Base-by-base conservation (phyloP, 2,888 invertebrate genomes). In the Hemistola chrysoprasaria region DNA sequence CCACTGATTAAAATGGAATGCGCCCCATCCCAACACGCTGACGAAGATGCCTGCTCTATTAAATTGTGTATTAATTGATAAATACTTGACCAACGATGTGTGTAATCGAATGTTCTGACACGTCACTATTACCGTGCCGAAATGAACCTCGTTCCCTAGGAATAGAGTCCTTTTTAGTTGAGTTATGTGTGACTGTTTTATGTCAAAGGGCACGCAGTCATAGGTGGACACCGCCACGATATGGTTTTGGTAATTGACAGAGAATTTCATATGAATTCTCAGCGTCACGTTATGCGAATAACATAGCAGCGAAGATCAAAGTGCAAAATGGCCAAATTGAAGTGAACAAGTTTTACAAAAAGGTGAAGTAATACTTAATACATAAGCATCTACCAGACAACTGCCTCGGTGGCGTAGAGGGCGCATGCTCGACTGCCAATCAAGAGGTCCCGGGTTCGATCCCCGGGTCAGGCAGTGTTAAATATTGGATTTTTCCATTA, bases 91-190 rank as follows among this genome's bases (percentile, higher is more conserved):
- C 81, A 63, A 28, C 70, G 71, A 70, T 50, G 83, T 79, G 85
- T 78, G 64, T 81, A 85, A 87, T 87, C 78, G 78, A 86, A 85
- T 85, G 80, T 81, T 82, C 81, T 76, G 78, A 80, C 81, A 76
- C 59, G 50, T 46, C 40, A n/a, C 6, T 2, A n/a, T 11, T 22
- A 9, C 6, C 22, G 6, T 8, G 8, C 7, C 3, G 54, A 59
- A 48, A 38, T 37, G 31, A 9, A 47, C 47, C 30, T 59, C 49
- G 40, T 2, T 0, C 4, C 0, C 0, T 0, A 0, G 0, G 6
- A 0, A 2, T 56, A 61, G 27, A 51, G 59, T 34, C 6, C 26
- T 24, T 53, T 62, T 63, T 62, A 1, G 20, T 16, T 26, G 30
- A 2, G 8, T 8, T 11, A 10, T 31, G 8, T 40, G 30, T 6